Conservation (phyloP, 2,113 vertebrate species). For the Hippoglossus stenolepis region DNA sequence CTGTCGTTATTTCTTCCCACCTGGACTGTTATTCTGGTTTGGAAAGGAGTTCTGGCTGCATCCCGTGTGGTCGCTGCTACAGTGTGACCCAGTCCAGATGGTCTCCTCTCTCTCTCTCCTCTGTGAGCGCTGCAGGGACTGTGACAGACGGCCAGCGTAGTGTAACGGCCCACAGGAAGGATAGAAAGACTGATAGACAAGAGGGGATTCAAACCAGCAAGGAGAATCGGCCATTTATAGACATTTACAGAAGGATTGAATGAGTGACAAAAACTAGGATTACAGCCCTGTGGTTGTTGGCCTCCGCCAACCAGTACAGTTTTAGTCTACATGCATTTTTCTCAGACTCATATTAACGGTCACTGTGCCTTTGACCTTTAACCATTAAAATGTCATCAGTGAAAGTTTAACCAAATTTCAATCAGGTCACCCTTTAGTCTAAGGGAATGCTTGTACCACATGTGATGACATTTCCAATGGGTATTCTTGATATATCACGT, state of each 20-base stretch:
- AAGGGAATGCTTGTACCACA: no score
- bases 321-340: no score
- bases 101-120: slow-evolving; percentile 57
- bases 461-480: no score
- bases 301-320: no score
- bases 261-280: no score
- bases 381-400: no score
- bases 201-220: slow-evolving; percentile 29
- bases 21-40: slow-evolving; percentile 54
- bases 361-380: no score
- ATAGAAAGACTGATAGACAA: slow-evolving; percentile 35
- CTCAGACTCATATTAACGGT: no score
- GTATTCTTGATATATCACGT: no score
- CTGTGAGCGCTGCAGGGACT: slow-evolving; percentile 48
- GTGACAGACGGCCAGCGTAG: slow-evolving; percentile 62
- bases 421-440: no score
- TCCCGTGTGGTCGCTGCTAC: slow-evolving; percentile 66
- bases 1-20: slow-evolving; percentile 60
- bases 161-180: slow-evolving; percentile 49
- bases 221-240: neutral
- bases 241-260: neutral
- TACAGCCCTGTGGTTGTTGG: no score
- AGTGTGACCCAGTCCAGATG: slow-evolving; percentile 78
- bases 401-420: no score
- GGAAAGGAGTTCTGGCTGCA: slow-evolving; percentile 61